Evolutionary conservation across 2,113 vertebrate species (phyloP).

Genomic region (Zosterops japonicus): DNA sequence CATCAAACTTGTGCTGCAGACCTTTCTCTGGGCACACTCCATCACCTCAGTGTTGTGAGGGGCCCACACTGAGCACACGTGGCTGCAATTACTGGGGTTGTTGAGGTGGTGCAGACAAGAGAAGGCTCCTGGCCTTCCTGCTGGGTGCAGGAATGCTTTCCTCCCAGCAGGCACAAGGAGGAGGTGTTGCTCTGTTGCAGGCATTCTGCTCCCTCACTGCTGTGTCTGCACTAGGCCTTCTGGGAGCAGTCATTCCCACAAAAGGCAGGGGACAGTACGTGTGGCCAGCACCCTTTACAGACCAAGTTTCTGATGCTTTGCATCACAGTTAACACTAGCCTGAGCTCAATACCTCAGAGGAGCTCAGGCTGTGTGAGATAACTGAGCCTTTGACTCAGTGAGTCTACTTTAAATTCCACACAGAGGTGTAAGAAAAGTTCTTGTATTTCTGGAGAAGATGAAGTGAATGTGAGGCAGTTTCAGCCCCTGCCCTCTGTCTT

Average conservation of each 20-base stretch:
- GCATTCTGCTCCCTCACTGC: neutral
- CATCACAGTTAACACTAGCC: neutral
- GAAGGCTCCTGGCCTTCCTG: neutral
- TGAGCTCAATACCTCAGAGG: neutral
- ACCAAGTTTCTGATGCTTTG: neutral
- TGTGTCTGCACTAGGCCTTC: neutral
- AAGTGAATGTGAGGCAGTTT: neutral
- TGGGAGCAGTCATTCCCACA: neutral
- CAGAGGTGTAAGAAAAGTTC: neutral
- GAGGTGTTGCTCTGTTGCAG: conserved; percentile 23
- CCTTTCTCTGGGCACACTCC: neutral
- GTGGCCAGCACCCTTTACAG: neutral
- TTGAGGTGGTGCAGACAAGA: neutral
- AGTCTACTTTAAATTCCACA: neutral
- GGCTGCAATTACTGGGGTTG: neutral
- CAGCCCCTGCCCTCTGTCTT: neutral
- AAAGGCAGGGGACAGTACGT: fast-evolving
- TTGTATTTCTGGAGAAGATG: neutral
- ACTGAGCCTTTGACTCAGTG: neutral
- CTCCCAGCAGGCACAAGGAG: conserved; percentile 39
- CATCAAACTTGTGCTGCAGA: neutral
- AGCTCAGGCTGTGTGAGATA: neutral
- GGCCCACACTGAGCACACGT: neutral
- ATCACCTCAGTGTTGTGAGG: neutral
- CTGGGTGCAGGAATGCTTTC: neutral